Percentiles rank a stretch among this genome's conserved stretches.
These are phyloP conservation scores for Atractosteus spatula DNA, from an alignment of 2,113 vertebrate genomes.

Conservation along the genomic window DNA sequence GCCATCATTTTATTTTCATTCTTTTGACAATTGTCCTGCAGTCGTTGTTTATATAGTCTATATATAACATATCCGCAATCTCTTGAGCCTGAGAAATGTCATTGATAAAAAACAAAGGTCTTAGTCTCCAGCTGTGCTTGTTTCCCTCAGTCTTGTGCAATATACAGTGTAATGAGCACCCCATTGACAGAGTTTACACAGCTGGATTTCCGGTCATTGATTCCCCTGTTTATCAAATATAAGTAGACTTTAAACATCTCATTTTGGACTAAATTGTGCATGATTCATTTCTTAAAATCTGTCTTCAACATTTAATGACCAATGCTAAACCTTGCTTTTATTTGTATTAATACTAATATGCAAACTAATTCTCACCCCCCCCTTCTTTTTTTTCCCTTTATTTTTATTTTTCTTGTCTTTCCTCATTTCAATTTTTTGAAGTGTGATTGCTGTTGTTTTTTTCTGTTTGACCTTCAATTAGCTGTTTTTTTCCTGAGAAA, in stretches of 20 bases:
- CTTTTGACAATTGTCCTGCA: slow-evolving; percentile 2
- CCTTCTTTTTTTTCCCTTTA: not conserved
- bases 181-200: not conserved
- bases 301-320: too few species aligned
- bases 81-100: not conserved
- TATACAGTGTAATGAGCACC: not conserved
- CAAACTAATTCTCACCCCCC: not conserved
- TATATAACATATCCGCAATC: too few species aligned
- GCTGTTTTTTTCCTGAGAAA: not conserved
- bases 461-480: not conserved
- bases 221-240: not conserved
- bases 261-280: too few species aligned
- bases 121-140: too few species aligned
- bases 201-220: not conserved
- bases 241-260: not conserved
- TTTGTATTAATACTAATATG: not conserved
- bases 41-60: not conserved
- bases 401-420: not conserved
- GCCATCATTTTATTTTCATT: not conserved
- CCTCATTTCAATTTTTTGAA: too few species aligned
- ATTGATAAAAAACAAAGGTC: not conserved
- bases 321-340: not conserved
- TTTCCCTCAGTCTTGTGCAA: not conserved
- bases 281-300: not conserved
- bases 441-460: not conserved